A percentile compares a stretch with the other conserved stretches of the same genome.
Conservation (phyloP, 2,888 invertebrate species). For the Dorcus hopei region DNA sequence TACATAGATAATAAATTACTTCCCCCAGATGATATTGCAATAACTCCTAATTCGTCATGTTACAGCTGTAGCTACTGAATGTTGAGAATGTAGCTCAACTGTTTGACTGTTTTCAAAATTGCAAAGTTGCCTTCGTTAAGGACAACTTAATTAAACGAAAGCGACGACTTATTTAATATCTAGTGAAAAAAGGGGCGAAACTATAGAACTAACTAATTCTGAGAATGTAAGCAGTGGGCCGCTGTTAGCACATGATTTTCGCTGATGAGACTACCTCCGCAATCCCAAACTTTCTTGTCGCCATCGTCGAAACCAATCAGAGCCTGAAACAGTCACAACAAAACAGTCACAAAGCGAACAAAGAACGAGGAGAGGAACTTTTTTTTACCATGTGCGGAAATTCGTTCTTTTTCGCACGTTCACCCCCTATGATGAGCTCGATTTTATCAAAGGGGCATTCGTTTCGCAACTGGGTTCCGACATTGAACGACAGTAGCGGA, state of each 20-base stretch:
- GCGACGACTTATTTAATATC: no score
- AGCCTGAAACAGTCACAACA: neutral
- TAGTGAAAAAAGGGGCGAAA: neutral
- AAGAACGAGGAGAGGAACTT: neutral
- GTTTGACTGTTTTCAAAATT: no score
- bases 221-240: constrained; percentile 52
- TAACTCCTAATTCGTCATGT: no score
- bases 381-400: constrained; percentile 52
- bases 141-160: no score
- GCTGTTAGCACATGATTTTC: constrained; percentile 55
- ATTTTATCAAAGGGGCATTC: neutral
- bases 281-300: constrained; percentile 47
- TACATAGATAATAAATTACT: no score
- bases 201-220: constrained; percentile 4
- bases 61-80: no score
- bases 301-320: constrained; percentile 29
- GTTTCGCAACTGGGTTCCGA: neutral
- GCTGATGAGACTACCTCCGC: constrained; percentile 57
- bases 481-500: neutral
- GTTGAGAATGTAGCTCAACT: no score
- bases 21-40: no score
- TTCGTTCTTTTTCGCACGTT: constrained; percentile 44
- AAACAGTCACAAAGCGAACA: no score
- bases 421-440: constrained; percentile 44
- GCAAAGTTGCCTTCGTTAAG: no score